phyloP scores from a whole-genome alignment of 2,797 vertebrate species.

The Gastrophryne carolinensis region DNA sequence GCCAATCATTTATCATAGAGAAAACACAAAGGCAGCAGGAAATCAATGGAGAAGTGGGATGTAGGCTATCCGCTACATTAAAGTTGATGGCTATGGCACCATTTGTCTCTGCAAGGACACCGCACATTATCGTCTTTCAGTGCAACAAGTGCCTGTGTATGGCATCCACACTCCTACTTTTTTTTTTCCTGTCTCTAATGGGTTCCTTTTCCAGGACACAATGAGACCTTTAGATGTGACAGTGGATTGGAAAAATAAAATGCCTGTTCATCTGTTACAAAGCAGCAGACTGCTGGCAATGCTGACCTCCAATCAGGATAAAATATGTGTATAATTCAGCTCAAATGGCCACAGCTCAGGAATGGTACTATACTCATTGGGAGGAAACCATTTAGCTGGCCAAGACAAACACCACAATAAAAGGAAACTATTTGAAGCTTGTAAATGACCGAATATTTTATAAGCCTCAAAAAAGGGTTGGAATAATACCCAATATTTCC shows the following conservation, averaged over 20 bases:
- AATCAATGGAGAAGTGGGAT: constrained; percentile 24
- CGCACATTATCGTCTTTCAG: not conserved
- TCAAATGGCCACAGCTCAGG: not conserved
- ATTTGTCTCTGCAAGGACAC: not conserved
- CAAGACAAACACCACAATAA: not conserved
- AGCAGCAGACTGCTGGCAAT: not conserved
- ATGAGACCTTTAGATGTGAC: not conserved
- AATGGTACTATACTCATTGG: not conserved
- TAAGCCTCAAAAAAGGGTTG: not conserved
- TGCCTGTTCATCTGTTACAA: not conserved
- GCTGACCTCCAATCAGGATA: not conserved
- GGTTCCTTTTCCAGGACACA: not conserved
- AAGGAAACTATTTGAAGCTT: not conserved
- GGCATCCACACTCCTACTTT: not conserved
- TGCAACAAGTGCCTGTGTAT: not conserved
- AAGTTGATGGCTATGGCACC: not conserved
- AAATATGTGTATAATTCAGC: not conserved
- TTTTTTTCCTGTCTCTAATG: not conserved
- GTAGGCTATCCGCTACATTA: not conserved
- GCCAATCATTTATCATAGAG: constrained; percentile 36
- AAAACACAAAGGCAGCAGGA: constrained; percentile 29
- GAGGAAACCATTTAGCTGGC: not conserved
- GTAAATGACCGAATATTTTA: not conserved
- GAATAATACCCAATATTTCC: not conserved
- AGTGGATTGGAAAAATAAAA: not conserved